Evolutionary conservation across 37 sponge, comb jelly and placozoan genomes (phyloP), one percentile per base, ranked within the genome.

Genomic region (Spongilla lacustris): DNA sequence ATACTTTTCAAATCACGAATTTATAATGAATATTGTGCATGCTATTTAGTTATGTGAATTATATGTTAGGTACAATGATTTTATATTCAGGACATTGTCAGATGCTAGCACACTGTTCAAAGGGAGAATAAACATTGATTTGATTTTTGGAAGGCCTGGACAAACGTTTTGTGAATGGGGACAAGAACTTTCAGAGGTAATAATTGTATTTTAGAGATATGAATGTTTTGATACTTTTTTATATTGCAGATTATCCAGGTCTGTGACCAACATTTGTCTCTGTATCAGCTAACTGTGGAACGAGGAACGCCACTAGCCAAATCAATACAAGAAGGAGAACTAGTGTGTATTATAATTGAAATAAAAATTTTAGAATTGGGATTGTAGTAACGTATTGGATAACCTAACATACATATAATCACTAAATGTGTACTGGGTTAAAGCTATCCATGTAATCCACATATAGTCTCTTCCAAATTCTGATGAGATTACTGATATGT

Each of bases 251-350:
- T 85, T 33, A 19, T 77, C 6, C 35, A 80, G 23, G 22, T 90
- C 6, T 87, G 91, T 79, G 88, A 69, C n/a, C 81, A 69, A 35
- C 96, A 95, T 76, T 36, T 89, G 22, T 95, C 96, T 34, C 74
- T 95, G n/a, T 95, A 95, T 38, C 91, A 95, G 74, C 67, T 95
- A 32, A 95, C 96, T 58, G 78, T 95, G 8, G 96, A 95, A 74
- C 48, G 27, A 37, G 93, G 93, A 11, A 95, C 96, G 23, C 88
- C 90, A 36, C 36, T 95, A 41, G 77, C 84, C 4, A 89, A 75
- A 35, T 66, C 34, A 19, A 83, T 95, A 11, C 50, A 84, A 28
- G 68, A 73, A 69, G 80, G 84, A 30, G 80, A 73, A 49, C 19
- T 87, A 27, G 93, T 92, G 27, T 86, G 77, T 11, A 50, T 71